Base-by-base conservation (phyloP, 2,113 vertebrate genomes). In the Lampris incognitus region DNA sequence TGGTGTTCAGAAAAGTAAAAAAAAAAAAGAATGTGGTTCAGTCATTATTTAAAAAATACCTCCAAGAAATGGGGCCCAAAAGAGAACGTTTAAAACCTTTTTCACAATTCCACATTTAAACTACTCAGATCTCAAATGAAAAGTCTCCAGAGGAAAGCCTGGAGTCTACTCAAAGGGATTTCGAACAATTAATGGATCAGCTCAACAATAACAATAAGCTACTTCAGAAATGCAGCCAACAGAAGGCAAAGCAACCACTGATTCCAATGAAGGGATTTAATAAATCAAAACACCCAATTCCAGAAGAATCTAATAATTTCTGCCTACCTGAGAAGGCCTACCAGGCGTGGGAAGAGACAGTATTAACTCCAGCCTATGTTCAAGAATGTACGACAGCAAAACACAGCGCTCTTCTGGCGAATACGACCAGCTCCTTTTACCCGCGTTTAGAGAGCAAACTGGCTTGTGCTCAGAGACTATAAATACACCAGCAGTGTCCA, bases 401-500 rank as follows among this genome's bases (percentile, higher is more conserved):
- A 73, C 79, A 54, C 66, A 8, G 56, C 81, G 58, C 55, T 42
- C 52, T 57, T 74, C 81, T 55, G 54, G 64, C 51, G 67, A 80
- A 69, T 61, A 56, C 4, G 60, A 84, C 61, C 70, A 79, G 87
- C 82, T 77, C 60, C 84, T 78, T 24, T 24, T 50, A 63, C 58
- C 63, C 56, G 72, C 72, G 81, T 89, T 92, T 90, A 89, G 83
- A 91, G 89, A 86, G 70, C 84, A 83, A 80, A 73, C 69, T 72
- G 4, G 64, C 77, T 74, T 82, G 77, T 83, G 81, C 85, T 83
- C 82, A 38, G 73, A 58, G 63, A 85, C 92, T 95, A 95, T 92
- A 94, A 94, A 95, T 95, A 95, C 75, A 88, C 82, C 65, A 63
- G 85, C 84, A 89, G 93, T 94, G 91, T 94, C 94, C 92, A 89